A percentile compares a stretch with the other conserved stretches of the same genome.
Conservation (phyloP, 92 coral and sea anemone genomes). For the Pocillopora grandis region DNA sequence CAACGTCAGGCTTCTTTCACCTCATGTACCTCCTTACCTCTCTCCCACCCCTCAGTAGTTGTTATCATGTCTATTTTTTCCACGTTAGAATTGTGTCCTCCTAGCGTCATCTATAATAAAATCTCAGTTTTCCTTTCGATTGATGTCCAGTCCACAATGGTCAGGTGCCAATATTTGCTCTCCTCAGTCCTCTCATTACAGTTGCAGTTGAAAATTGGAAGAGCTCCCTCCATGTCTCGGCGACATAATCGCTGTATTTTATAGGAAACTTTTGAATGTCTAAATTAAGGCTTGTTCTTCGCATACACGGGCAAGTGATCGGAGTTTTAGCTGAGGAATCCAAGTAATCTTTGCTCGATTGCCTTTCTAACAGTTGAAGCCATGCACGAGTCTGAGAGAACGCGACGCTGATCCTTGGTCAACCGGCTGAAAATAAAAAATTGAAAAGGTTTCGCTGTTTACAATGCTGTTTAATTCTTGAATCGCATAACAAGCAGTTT, state of each 20-base stretch:
- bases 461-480: not conserved
- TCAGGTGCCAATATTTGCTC: not conserved
- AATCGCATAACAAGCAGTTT: no score
- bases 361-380: slow-evolving; percentile 67
- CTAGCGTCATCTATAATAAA: no score
- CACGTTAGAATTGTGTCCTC: no score
- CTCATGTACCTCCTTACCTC: no score
- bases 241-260: not conserved
- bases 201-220: not conserved
- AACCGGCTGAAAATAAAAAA: slow-evolving; percentile 50
- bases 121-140: no score
- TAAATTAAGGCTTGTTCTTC: not conserved
- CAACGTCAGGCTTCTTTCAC: no score
- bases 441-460: not conserved
- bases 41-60: no score
- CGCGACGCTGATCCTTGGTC: slow-evolving; percentile 86
- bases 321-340: slow-evolving; percentile 88
- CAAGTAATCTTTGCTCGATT: slow-evolving; percentile 84
- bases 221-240: not conserved
- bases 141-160: no score
- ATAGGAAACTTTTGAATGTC: not conserved
- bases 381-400: slow-evolving; percentile 69
- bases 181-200: not conserved
- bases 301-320: no score
- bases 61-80: no score